phyloP scores from a whole-genome alignment of 2,888 invertebrate genomes.

The Endotricha flammealis region DNA sequence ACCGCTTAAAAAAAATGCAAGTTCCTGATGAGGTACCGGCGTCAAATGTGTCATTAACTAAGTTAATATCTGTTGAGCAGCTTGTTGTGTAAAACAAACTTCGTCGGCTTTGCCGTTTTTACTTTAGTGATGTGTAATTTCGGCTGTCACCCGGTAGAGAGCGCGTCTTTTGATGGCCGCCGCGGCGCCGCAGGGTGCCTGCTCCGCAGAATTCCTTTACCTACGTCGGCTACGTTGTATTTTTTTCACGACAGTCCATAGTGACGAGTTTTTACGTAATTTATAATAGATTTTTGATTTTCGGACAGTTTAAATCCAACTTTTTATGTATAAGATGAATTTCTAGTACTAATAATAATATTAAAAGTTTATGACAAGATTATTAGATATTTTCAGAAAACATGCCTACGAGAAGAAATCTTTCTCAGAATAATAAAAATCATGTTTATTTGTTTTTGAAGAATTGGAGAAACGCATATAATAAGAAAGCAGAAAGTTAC shows the following conservation, averaged over 20 bases:
- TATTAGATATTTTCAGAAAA: too few species aligned
- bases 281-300: slow-evolving; percentile 14
- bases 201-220: slow-evolving; percentile 61
- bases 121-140: slow-evolving; percentile 60
- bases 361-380: too few species aligned
- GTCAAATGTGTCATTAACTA: slow-evolving; percentile 57
- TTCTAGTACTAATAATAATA: too few species aligned
- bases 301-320: not conserved
- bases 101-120: slow-evolving; percentile 50
- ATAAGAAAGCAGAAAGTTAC: too few species aligned
- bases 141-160: slow-evolving; percentile 65
- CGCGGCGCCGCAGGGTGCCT: slow-evolving; percentile 63
- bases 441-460: too few species aligned
- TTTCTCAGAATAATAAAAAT: too few species aligned
- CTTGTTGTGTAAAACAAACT: slow-evolving; percentile 73
- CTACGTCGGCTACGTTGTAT: slow-evolving; percentile 45
- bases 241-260: slow-evolving; percentile 41
- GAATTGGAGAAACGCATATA: too few species aligned
- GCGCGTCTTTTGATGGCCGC: slow-evolving; percentile 51
- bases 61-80: slow-evolving; percentile 39
- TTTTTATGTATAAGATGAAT: too few species aligned
- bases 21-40: slow-evolving; percentile 39
- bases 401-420: too few species aligned
- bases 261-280: slow-evolving; percentile 22
- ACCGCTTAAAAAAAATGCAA: slow-evolving; percentile 25